A percentile compares a stretch with the other conserved stretches of the same genome.
These are phyloP conservation scores for Cheilosia urbana DNA, from an alignment of 2,888 invertebrate species.

Conservation along the genomic window DNA sequence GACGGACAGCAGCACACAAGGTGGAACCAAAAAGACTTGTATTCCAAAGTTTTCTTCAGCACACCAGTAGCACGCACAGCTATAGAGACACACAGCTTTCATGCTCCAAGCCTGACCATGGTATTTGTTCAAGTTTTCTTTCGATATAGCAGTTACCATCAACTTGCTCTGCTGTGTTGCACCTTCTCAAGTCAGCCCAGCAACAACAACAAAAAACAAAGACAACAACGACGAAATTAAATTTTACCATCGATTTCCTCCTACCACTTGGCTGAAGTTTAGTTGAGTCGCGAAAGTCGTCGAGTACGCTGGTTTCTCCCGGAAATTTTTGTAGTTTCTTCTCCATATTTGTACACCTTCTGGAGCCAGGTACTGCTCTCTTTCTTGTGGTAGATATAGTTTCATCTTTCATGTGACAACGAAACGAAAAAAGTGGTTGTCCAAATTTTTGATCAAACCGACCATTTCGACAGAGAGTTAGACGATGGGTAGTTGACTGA, in stretches of 20 bases:
- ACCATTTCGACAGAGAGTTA: slow-evolving; percentile 58
- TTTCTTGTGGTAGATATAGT: slow-evolving; percentile 76
- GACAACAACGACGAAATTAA: slow-evolving; percentile 20
- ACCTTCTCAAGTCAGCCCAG: slow-evolving; percentile 42
- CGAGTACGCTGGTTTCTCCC: slow-evolving; percentile 80
- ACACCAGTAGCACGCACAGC: slow-evolving; percentile 6
- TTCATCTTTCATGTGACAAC: slow-evolving; percentile 23
- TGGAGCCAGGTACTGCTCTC: slow-evolving; percentile 77
- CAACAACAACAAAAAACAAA: slow-evolving; percentile 34
- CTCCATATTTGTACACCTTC: slow-evolving; percentile 58
- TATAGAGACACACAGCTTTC: slow-evolving; percentile 51
- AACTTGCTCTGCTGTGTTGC: slow-evolving; percentile 51
- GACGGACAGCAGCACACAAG: slow-evolving; percentile 22
- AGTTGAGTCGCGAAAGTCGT: slow-evolving; percentile 84
- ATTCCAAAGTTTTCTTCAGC: slow-evolving; percentile 59
- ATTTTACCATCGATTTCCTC: slow-evolving; percentile 79
- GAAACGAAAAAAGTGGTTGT: neutral
- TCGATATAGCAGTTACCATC: slow-evolving; percentile 54
- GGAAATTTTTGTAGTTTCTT: slow-evolving; percentile 28
- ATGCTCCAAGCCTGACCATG: slow-evolving; percentile 47
- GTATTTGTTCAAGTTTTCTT: slow-evolving; percentile 65
- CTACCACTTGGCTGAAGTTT: slow-evolving; percentile 77
- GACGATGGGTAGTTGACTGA: slow-evolving; percentile 63
- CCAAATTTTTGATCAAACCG: slow-evolving; percentile 5
- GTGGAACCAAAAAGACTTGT: slow-evolving; percentile 25